Conservation (phyloP, 2,797 vertebrate species). For the Pyrocephalus nanus region DNA sequence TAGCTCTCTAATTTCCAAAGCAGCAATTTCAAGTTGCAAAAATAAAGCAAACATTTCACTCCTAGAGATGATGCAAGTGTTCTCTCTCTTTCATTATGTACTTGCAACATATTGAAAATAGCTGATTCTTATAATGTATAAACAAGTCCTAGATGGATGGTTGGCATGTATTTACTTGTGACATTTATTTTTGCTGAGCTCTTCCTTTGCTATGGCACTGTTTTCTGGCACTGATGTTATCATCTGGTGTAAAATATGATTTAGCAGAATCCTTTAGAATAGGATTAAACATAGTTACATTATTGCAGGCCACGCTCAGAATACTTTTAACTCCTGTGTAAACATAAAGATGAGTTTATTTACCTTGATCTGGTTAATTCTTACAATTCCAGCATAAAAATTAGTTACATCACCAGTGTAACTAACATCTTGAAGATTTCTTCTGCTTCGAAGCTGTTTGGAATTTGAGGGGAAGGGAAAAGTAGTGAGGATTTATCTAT, state of each 20-base stretch:
- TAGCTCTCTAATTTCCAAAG: not conserved
- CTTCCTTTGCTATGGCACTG: not conserved
- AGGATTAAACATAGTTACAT: not conserved
- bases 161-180: conserved; percentile 5
- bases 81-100: not conserved
- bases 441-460: not conserved
- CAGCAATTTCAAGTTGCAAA: not conserved
- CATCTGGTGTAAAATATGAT: conserved; percentile 2
- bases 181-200: conserved; percentile 15
- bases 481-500: not conserved
- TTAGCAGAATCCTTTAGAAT: not conserved
- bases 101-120: conserved; percentile 18
- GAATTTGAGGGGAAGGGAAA: not conserved
- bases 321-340: not conserved
- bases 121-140: not conserved
- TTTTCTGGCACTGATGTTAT: conserved; percentile 8
- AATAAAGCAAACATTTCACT: not conserved
- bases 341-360: not conserved
- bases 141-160: not conserved
- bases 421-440: not conserved
- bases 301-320: not conserved
- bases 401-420: not conserved
- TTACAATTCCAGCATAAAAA: not conserved
- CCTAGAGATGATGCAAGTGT: not conserved
- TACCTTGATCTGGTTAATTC: not conserved